Base-by-base conservation (phyloP, 2,888 invertebrate species). In the Diploptera punctata region DNA sequence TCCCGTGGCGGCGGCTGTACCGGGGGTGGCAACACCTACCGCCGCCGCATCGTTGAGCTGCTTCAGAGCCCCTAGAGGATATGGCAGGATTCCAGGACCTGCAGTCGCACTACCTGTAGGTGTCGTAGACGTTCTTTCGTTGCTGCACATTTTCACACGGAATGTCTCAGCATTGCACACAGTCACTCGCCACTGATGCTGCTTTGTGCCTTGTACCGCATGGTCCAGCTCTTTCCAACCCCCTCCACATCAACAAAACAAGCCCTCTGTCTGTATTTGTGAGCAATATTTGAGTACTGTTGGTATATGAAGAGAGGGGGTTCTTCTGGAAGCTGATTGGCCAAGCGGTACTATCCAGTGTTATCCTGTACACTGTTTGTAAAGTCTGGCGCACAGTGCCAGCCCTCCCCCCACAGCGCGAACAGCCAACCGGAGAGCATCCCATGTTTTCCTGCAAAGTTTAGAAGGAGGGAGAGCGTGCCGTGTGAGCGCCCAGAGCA, bases 121-220 rank as follows among this genome's bases (percentile, higher is more conserved):
- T 57, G 78, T 78, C 68, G 77, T 81, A 75, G 79, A 81, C 70
- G 79, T 80, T 70, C 81, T 80, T 75, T 83, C 83, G 79, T 83
- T 84, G 78, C 82, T 84, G 75, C 84, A 83, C 84, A 84, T 83
- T 13, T 16, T 26, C 19, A n/a, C 4, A 3, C 5, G 1, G 3
- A 10, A 26, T 24, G 43, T 43, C 21, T 21, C 38, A 19, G 19
- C 62, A 43, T 43, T 43, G 21, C 43, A 43, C 29, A 21, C 26
- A n/a, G 13, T 44, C 16, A 21, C 65, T 26, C 65, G 26, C 26
- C 65, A 65, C 65, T 65, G 24, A 18, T n/a, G 5, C 44, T 26
- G 54, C 18, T 9, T 33, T 10, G 33, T 43, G 43, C 54, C 31
- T 38, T 33, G 16, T 47, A 26, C 33, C 60, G 33, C 52, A 60